phyloP scores from a whole-genome alignment of 2,797 vertebrate genomes.

The Malurus splendens region DNA sequence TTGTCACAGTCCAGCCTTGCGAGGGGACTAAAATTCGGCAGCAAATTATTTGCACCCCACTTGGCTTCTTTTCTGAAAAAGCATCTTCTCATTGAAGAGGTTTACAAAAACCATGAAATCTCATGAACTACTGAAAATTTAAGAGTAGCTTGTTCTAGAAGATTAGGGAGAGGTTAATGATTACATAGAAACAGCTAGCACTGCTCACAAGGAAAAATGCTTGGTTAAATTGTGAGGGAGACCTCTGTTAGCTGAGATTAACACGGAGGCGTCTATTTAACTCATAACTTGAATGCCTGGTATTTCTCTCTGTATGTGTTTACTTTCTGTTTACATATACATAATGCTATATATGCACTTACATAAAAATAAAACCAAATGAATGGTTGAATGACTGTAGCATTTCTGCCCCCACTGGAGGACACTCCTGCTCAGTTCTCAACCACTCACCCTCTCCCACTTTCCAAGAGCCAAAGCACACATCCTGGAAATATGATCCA shows the following conservation, averaged over 20 bases:
- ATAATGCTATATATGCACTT: not conserved
- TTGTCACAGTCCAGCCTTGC: not conserved
- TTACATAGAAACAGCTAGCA: not conserved
- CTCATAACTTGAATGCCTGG: not conserved
- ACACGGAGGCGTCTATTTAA: not conserved
- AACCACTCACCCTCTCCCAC: not conserved
- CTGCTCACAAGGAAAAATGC: not conserved
- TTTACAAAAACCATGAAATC: not conserved
- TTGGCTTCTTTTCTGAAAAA: not conserved
- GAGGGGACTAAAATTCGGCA: not conserved
- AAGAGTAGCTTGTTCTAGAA: not conserved
- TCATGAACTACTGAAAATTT: not conserved
- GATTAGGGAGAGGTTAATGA: not conserved
- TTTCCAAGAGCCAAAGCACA: not conserved
- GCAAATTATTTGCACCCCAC: not conserved
- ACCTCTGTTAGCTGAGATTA: not conserved
- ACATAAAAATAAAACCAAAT: not conserved
- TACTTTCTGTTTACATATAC: not conserved
- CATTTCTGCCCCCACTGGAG: not conserved
- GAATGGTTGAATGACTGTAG: not conserved
- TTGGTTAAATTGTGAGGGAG: not conserved
- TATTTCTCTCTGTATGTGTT: not conserved
- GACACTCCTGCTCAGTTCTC: not conserved
- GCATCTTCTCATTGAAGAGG: not conserved
- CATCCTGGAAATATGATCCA: not conserved